Base-by-base conservation (phyloP, 1,140 invertebrate species). In the Caenorhabditis tropicalis region DNA sequence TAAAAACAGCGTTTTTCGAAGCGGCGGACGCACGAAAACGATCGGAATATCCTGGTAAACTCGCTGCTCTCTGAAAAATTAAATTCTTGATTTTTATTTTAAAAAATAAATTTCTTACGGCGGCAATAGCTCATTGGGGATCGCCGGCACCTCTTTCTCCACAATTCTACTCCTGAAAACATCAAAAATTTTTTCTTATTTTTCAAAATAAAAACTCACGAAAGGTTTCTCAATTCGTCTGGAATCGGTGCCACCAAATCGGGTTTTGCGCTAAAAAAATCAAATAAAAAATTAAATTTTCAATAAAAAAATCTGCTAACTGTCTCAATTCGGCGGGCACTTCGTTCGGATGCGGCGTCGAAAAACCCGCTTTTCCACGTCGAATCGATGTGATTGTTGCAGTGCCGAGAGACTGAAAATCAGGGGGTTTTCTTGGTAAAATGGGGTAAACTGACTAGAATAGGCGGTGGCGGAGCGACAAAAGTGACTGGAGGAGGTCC, bases 1-100 rank as follows among this genome's bases (percentile, higher is more conserved):
- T 10, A 74, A n/a, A 24, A 74, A 74, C 36, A 74, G n/a, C 0
- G 65, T 43, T 74, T 74, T 74, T 24, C 65, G 65, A 33, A 74
- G n/a, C 12, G 65, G 65, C 0, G 65, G 65, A 43, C 65, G 65
- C 15, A 74, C 36, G 10, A 74, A 39, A 27, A 31, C n/a, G n/a
- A 74, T 2, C 0, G 65, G 36, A 43, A 43, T 5, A 7, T 12
- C 1, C 4, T 46, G 19, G 4, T 19, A n/a, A 1, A 74, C 36
- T 21, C 36, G 65, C 43, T 74, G 65, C 10, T 74, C 65, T 21
- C 65, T 65, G 15, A 36, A 65, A 65, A 29, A 27, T 6, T 10
- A 51, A 51, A 65, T 24, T 33, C 7, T 16, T 4, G 21, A 33
- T 9, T 33, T 33, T 65, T 16, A 21, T 27, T 7, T 27, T 12